Evolutionary conservation across 2,113 vertebrate species (phyloP).

Genomic region (Martes martes): DNA sequence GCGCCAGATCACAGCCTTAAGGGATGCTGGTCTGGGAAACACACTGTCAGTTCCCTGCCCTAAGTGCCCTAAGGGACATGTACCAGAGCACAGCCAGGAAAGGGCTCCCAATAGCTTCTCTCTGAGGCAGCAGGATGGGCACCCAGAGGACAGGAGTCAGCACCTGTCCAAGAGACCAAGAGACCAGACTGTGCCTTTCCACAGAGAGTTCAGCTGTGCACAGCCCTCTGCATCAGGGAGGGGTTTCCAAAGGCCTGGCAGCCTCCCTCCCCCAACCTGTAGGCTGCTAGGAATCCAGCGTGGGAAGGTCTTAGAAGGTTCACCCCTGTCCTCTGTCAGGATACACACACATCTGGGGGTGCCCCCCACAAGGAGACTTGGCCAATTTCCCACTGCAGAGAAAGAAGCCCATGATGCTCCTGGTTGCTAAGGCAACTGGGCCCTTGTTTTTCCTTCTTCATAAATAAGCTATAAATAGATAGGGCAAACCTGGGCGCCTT

Average conservation of each 20-base stretch:
- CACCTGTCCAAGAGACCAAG: not conserved
- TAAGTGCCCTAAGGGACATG: not conserved
- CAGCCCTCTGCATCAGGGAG: not conserved
- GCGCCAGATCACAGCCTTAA: not conserved
- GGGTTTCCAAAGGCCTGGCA: not conserved
- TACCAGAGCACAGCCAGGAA: not conserved
- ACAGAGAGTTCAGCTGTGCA: not conserved
- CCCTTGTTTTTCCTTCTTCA: conserved; percentile 73
- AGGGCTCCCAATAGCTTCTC: not conserved
- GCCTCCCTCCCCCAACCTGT: not conserved
- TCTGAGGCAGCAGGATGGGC: not conserved
- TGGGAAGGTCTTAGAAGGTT: not conserved
- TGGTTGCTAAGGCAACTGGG: conserved; percentile 68
- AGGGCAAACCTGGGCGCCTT: conserved; percentile 53
- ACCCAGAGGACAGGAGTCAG: not conserved
- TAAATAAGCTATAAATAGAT: conserved; percentile 78
- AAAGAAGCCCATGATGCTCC: conserved; percentile 60
- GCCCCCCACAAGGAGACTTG: conserved; percentile 23
- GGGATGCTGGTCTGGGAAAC: not conserved
- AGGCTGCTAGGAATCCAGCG: not conserved
- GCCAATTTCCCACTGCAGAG: conserved; percentile 60
- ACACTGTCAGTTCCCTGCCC: not conserved
- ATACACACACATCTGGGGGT: not conserved
- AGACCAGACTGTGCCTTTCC: not conserved
- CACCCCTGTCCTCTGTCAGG: not conserved